Conservation (phyloP, 2,888 invertebrate species). For the Lasioglossum figueresi region DNA sequence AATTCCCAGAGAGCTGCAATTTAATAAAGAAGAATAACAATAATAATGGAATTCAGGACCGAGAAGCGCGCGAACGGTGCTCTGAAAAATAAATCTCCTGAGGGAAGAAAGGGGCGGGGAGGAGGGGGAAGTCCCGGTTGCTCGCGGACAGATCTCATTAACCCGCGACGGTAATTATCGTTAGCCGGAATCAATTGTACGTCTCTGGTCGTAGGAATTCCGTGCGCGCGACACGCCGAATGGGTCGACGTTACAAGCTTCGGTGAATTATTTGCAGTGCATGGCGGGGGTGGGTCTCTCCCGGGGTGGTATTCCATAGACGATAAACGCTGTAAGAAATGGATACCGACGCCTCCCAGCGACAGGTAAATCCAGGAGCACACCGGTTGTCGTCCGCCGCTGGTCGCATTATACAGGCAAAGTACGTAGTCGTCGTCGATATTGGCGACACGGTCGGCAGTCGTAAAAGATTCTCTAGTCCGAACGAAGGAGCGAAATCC, state of each 20-base stretch:
- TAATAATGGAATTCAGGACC: neutral
- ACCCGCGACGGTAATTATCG: constrained; percentile 20
- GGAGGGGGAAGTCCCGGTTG: neutral
- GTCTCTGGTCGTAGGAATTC: constrained; percentile 4
- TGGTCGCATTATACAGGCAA: constrained; percentile 66
- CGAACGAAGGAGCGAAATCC: constrained; percentile 61
- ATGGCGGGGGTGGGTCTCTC: neutral
- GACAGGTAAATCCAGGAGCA: constrained; percentile 48
- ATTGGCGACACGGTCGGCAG: constrained; percentile 65
- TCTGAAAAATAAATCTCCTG: neutral
- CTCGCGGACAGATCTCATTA: constrained; percentile 8
- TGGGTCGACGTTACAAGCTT: neutral
- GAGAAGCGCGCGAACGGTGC: neutral
- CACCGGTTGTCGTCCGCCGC: constrained; percentile 1
- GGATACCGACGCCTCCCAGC: constrained; percentile 39
- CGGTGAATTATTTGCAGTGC: neutral
- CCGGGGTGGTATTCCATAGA: constrained; percentile 21
- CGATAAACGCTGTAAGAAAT: constrained; percentile 55
- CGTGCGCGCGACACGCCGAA: neutral
- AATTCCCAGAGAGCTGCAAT: neutral
- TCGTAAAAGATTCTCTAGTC: constrained; percentile 70
- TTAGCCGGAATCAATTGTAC: constrained; percentile 26
- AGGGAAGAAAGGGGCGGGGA: too few species aligned
- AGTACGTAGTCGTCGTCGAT: constrained; percentile 68
- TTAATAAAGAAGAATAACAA: constrained; percentile 15